Evolutionary conservation across 2,113 vertebrate genomes (phyloP), one percentile per base, ranked within the genome.

Genomic region (Paedocypris sp.): DNA sequence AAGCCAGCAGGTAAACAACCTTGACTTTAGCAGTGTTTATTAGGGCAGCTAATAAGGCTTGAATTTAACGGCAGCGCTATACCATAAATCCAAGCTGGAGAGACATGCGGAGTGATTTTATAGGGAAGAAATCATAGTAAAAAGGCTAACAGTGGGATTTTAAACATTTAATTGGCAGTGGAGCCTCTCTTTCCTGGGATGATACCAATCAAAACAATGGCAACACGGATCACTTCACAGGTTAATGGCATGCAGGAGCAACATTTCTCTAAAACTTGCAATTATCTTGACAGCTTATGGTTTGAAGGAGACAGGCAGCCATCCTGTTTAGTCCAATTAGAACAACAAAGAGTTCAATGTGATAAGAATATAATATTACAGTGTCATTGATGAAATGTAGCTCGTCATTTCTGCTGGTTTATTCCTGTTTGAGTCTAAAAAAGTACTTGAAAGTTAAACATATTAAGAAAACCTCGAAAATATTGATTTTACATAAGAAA

Each of bases 241-340:
- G 68, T 66, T 70, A 70, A 70, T 70, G 58, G 63, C 63, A 66
- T 52, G 62, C 58, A 66, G 51, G 36, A 62, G 63, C 36, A 51
- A 70, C 62, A 66, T 65, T 66, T 60, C 63, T 66, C 52, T 70
- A 70, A 70, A 70, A 70, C 68, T 70, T 62, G 68, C 68, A 70
- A 70, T 70, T 70, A 70, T 56, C 63, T 70, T 66, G 68, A 70
- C 68, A 70, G 68, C 45, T 66, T 70, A 50, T 58, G 63, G 43
- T 51, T 58, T 57, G 50, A 60, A 70, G 38, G 38, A 66, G 58
- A 22, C 53, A 50, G 58, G 47, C 50, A 45, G 50, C 43, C 39
- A 4, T 41, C 51, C 58, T 66, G 51, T 70, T 66, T 66, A 43
- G 45, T 56, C 29, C 42, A 13, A 48, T 22, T 38, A 52, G 31